These are phyloP conservation scores for Myiopsitta monachus DNA, from an alignment of 2,113 vertebrate species.

Conservation along the genomic window DNA sequence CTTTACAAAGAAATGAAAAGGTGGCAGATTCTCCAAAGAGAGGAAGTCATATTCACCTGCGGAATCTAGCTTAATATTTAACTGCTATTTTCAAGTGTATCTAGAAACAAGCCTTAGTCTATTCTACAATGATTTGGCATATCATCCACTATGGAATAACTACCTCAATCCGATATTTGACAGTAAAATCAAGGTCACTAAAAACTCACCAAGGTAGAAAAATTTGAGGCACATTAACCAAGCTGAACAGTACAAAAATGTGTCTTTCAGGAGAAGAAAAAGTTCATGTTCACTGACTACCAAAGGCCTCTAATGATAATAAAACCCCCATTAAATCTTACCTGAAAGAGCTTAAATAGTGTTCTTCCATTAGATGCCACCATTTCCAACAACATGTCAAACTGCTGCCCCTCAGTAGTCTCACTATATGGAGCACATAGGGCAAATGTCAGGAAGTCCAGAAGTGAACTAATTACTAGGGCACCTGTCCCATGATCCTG, in stretches of 20 bases:
- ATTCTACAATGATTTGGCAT: neutral
- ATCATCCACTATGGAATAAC: neutral
- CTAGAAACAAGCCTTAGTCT: neutral
- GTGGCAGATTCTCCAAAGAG: neutral
- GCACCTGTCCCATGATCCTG: slow-evolving; percentile 97
- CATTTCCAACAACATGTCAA: slow-evolving; percentile 99
- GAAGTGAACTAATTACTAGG: slow-evolving; percentile 95
- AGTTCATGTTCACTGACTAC: neutral
- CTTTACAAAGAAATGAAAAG: neutral
- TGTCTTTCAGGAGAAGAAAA: neutral
- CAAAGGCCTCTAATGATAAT: neutral
- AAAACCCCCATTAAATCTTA: slow-evolving; percentile 13
- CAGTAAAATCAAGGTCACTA: neutral
- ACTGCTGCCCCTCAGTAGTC: slow-evolving; percentile 97
- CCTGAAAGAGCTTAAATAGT: slow-evolving; percentile 98
- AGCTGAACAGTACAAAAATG: neutral
- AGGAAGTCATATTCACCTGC: neutral
- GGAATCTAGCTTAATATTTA: neutral
- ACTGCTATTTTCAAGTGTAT: neutral
- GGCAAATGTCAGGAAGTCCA: slow-evolving; percentile 98
- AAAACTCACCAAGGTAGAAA: neutral
- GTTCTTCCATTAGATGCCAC: slow-evolving; percentile 93
- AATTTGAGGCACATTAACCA: neutral
- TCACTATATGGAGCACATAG: slow-evolving; percentile 99
- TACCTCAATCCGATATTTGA: neutral